Evolutionary conservation across 2,113 vertebrate genomes (phyloP), one percentile per base, ranked within the genome.

Genomic region (Hystrix brachyura): DNA sequence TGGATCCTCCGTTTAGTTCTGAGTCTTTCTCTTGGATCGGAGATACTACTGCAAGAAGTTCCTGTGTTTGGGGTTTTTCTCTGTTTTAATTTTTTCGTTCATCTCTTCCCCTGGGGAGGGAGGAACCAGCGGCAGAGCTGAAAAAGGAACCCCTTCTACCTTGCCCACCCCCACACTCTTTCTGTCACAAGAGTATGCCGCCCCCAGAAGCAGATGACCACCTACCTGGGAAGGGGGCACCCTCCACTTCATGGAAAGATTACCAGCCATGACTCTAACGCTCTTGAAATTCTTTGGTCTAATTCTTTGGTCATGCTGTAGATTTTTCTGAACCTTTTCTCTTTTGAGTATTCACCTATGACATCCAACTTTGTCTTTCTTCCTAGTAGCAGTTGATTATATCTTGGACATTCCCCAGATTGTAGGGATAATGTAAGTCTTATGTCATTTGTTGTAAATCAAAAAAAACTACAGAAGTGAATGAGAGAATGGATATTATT

Each of bases 401-500:
- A 25, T 76, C 51, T 92, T 14, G 25, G 59, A 81, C 53, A 17
- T 7, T 19, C 60, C 3, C 65, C 62, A 55, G 72, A 21, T 10
- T 82, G 38, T 32, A 89, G 51, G 51, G 46, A 29, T 72, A 65
- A 46, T 57, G 2, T 19, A 34, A 62, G 1, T 2, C 13, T 89
- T n/a, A 34, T 7, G 48, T 89, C 21, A 88, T 90, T 64, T 65
- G 79, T 53, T 79, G 25, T 79, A 48, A 29, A 62, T 55, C 57
- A 86, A 48, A 81, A 78, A 91, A 78, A 91, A 55, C 78, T n/a
- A 43, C 8, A 59, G 62, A 93, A 72, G 7, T 53, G 3, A 79
- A 80, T 18, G 62, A 79, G 34, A 72, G 32, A 72, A 43, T 43
- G 71, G 51, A 69, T 67, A 78, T 51, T 57, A 85, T 38, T 74